Evolutionary conservation across 2,797 vertebrate species (phyloP).

Genomic region (Mormyrus proboscirostris): DNA sequence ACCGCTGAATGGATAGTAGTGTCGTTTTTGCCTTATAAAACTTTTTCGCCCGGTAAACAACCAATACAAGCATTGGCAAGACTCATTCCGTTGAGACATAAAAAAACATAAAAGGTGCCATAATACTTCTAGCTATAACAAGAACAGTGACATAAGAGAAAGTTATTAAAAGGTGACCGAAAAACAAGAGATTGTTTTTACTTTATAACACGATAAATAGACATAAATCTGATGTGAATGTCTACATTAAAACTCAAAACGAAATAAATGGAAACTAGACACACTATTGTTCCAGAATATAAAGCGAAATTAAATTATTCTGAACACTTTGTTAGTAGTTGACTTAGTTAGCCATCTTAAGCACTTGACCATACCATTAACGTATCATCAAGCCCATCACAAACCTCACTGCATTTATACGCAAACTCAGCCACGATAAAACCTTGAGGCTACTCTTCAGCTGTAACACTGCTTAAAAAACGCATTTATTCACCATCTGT

Average conservation of each 20-base stretch:
- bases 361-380: neutral
- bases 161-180: neutral
- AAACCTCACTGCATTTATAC: neutral
- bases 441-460: neutral
- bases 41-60: neutral
- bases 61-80: neutral
- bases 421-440: neutral
- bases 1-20: neutral
- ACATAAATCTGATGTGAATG: neutral
- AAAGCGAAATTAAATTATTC: neutral
- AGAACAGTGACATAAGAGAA: neutral
- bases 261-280: neutral
- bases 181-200: neutral
- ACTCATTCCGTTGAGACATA: neutral
- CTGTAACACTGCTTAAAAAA: neutral
- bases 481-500: neutral
- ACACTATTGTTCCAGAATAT: neutral
- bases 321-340: neutral
- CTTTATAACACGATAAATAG: neutral
- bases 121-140: neutral
- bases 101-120: neutral
- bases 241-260: neutral
- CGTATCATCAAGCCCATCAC: neutral
- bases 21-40: neutral
- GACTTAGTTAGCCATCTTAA: neutral